These are phyloP conservation scores for Heliconius eleuchia DNA, from an alignment of 1,140 invertebrate species.

Conservation along the genomic window DNA sequence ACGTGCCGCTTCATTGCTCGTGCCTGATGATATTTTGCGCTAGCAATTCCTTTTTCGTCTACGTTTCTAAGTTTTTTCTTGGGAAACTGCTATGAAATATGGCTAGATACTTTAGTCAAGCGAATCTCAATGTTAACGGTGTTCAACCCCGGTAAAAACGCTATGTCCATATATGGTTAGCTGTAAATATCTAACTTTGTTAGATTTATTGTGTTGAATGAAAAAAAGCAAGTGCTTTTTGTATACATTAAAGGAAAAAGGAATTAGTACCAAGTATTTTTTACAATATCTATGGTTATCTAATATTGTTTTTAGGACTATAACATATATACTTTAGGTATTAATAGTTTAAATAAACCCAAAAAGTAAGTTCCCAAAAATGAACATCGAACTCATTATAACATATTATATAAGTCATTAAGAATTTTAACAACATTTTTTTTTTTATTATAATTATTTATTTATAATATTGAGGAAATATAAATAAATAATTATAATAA, in stretches of 20 bases:
- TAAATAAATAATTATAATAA: neutral
- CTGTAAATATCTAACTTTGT: constrained; percentile 20
- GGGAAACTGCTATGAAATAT: constrained; percentile 51
- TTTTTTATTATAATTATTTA: too few relatives aligned
- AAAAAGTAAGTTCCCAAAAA: too few relatives aligned
- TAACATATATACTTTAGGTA: too few relatives aligned
- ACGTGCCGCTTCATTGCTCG: constrained; percentile 68
- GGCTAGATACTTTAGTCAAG: constrained; percentile 48
- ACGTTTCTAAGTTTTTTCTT: constrained; percentile 41
- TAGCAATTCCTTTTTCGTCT: constrained; percentile 60
- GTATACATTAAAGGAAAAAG: too few relatives aligned
- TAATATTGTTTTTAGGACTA: too few relatives aligned
- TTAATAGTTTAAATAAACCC: too few relatives aligned
- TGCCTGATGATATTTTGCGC: constrained; percentile 60
- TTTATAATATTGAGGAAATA: too few relatives aligned
- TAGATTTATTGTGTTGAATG: constrained; percentile 22
- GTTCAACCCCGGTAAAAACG: constrained; percentile 23
- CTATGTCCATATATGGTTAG: constrained; percentile 20
- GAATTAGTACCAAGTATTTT: too few relatives aligned
- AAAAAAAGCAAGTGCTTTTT: neutral
- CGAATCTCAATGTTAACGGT: constrained; percentile 47
- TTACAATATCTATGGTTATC: too few relatives aligned
- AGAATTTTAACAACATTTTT: too few relatives aligned
- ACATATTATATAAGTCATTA: neutral
- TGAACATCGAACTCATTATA: neutral